Conservation (phyloP, 2,888 invertebrate genomes). For the Thecocarcelia acutangulata region DNA sequence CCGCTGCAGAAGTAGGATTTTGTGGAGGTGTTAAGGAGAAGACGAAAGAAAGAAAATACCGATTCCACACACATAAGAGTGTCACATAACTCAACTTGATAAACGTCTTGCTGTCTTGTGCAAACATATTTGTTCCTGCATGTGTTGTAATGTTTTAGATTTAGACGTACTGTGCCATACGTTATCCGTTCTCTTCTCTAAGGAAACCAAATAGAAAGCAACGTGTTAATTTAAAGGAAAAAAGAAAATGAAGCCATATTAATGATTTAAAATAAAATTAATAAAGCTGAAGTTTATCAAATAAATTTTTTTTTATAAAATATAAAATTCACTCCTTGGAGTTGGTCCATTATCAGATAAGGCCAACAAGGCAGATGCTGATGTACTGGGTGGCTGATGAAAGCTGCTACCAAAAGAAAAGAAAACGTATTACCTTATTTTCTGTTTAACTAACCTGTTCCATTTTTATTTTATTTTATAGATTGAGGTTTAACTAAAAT, state of each 20-base stretch:
- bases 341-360: too few species aligned
- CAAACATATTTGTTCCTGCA: constrained; percentile 44
- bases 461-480: too few species aligned
- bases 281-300: background rate
- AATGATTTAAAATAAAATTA: constrained; percentile 5
- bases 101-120: constrained; percentile 78
- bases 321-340: too few species aligned
- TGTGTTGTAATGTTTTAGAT: constrained; percentile 20
- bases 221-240: background rate
- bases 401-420: too few species aligned
- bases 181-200: constrained; percentile 9
- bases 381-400: too few species aligned
- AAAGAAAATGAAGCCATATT: background rate
- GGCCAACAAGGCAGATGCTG: too few species aligned
- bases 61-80: constrained; percentile 75
- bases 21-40: constrained; percentile 42
- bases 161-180: constrained; percentile 28
- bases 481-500: too few species aligned
- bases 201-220: background rate
- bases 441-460: too few species aligned
- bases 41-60: too few species aligned
- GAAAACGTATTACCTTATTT: too few species aligned
- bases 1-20: constrained; percentile 3
- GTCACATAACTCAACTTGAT: constrained; percentile 82
- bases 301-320: too few species aligned